These are phyloP conservation scores for Paratilapia polleni DNA, from an alignment of 2,113 vertebrate genomes.

Conservation along the genomic window DNA sequence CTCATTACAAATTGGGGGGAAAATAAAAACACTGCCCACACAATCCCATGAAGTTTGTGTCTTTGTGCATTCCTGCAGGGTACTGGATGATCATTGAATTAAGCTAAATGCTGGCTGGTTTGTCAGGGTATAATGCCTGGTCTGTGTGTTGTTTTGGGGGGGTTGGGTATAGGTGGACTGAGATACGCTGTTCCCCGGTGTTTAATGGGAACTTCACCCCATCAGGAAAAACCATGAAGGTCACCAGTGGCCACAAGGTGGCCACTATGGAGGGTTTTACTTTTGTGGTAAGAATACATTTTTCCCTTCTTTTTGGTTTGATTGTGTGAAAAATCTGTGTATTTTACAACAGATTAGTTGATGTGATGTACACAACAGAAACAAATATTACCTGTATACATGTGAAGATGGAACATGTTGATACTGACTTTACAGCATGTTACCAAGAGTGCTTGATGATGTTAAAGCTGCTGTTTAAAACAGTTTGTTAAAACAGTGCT, in stretches of 20 bases:
- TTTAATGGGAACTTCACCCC: slow-evolving; percentile 77
- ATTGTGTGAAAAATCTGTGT: neutral
- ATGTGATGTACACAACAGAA: neutral
- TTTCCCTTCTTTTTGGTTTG: neutral
- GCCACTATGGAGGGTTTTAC: slow-evolving; percentile 83
- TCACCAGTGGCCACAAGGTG: slow-evolving; percentile 84
- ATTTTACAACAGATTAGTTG: neutral
- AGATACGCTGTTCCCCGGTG: slow-evolving; percentile 87
- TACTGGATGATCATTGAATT: slow-evolving; percentile 72
- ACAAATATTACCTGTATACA: neutral
- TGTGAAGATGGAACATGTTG: neutral
- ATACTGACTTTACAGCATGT: too few species aligned
- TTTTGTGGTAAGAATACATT: slow-evolving; percentile 87
- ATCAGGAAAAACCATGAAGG: slow-evolving; percentile 83
- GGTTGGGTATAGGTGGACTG: slow-evolving; percentile 78
- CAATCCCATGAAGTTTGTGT: slow-evolving; percentile 41
- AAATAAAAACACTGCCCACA: slow-evolving; percentile 29
- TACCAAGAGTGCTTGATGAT: neutral
- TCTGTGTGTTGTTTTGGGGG: slow-evolving; percentile 53
- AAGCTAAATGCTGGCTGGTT: slow-evolving; percentile 52
- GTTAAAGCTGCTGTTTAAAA: neutral
- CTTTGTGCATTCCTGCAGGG: slow-evolving; percentile 63
- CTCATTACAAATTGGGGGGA: slow-evolving; percentile 29
- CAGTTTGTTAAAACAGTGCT: neutral
- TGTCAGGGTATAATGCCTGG: slow-evolving; percentile 47